Evolutionary conservation across 2,888 invertebrate genomes (phyloP), one percentile per base, ranked within the genome.

Genomic region (Tiliacea citrago): DNA sequence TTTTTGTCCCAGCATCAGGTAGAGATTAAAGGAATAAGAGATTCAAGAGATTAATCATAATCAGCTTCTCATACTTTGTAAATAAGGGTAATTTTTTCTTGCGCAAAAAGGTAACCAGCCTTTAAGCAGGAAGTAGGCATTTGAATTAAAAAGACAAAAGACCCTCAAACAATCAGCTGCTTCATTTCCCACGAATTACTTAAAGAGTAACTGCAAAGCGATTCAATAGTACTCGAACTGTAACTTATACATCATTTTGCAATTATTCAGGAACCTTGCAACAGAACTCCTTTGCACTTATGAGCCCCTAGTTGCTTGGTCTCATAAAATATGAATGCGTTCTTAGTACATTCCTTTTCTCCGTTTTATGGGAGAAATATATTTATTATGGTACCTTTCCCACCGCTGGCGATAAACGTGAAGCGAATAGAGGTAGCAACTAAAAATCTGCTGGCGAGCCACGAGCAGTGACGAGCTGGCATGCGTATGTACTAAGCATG

Each of bases 241-340:
- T 60, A 47, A 77, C 39, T 68, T 55, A 49, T 58, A 72, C 79
- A 47, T 58, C 57, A 70, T 70, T 77, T 70, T 67, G 57, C 68
- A 68, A 78, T 72, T 82, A 79, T 49, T 58, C 42, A 53, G 53
- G 35, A 55, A 29, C 5, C 35, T 57, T 35, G 61, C 55, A 39
- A 58, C 18, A 21, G 42, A 42, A 24, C 51, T 83, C 53, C 42
- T 51, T 69, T n/a, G 66, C 66, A 73, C 66, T 79, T 63, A 63
- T 74, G 57, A 61, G 42, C 6, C n/a, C 29, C 74, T 69, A 42
- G 67, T 79, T 4, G 29, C 42, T 29, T 58, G 53, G 49, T 69
- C 69, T 79, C 49, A 78, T 83, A 42, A 68, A 80, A 61, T 73
- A 79, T 79, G 16, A 77, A 70, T 29, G 45, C 24, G 57, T 49